Conservation (phyloP, 2,113 vertebrate species). For the Nematolebias whitei region DNA sequence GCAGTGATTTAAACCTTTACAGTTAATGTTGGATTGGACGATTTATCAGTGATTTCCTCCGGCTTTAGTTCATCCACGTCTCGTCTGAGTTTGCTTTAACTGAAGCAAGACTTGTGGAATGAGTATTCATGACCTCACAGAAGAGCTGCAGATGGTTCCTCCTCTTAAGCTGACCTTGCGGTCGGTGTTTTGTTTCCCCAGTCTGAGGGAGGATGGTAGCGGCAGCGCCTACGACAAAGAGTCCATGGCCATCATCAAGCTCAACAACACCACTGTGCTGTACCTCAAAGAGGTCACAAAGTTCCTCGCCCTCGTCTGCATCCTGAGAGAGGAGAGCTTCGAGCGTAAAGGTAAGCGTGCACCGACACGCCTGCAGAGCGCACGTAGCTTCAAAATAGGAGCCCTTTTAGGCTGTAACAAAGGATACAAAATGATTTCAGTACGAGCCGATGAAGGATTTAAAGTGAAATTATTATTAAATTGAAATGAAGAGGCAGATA, state of each 20-base stretch:
- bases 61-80: conserved; percentile 17
- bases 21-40: no score
- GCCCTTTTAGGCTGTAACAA: background rate
- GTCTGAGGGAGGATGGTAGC: conserved; percentile 95
- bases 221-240: conserved; percentile 99
- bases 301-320: conserved; percentile 98
- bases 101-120: conserved; percentile 14
- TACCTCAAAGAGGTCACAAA: conserved; percentile 99
- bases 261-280: conserved; percentile 99
- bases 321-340: conserved; percentile 98
- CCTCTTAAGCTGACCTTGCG: background rate
- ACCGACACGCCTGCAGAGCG: background rate
- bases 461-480: background rate
- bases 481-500: no score
- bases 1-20: no score
- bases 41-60: no score
- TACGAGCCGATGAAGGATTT: background rate
- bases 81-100: no score
- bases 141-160: conserved; percentile 5
- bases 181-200: conserved; percentile 52
- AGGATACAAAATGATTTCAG: background rate
- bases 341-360: conserved; percentile 92
- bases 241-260: conserved; percentile 99
- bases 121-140: conserved; percentile 33
- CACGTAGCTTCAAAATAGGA: background rate